Percentiles rank a stretch among this genome's conserved stretches.
These are phyloP conservation scores for Hydrotaea cyrtoneurina DNA, from an alignment of 2,888 invertebrate genomes.

Conservation along the genomic window DNA sequence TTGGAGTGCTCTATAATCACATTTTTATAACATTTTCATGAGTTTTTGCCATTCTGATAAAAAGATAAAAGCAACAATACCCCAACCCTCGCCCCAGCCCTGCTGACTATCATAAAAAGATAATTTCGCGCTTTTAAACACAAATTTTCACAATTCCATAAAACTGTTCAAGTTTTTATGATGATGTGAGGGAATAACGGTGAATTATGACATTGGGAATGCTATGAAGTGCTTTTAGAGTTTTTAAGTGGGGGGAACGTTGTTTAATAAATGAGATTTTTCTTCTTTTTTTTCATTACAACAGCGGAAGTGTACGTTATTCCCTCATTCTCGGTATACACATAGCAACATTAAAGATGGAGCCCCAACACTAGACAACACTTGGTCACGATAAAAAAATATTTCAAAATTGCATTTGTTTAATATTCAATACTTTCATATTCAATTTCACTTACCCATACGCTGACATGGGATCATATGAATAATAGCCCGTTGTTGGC, in stretches of 20 bases:
- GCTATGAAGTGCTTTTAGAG: no score
- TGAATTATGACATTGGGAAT: background rate
- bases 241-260: no score
- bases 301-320: no score
- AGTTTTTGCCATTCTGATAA: slow-evolving; percentile 6
- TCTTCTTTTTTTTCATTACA: no score
- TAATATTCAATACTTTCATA: no score
- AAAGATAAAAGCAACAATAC: slow-evolving; percentile 64
- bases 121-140: slow-evolving; percentile 73
- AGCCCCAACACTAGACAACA: no score
- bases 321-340: no score
- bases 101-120: slow-evolving; percentile 77
- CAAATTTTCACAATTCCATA: slow-evolving; percentile 38
- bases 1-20: slow-evolving; percentile 20
- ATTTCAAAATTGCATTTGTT: no score
- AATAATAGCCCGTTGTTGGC: slow-evolving; percentile 95
- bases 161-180: slow-evolving; percentile 57
- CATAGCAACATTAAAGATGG: no score
- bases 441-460: slow-evolving; percentile 89
- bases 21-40: slow-evolving; percentile 28
- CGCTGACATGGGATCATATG: slow-evolving; percentile 95
- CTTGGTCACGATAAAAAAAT: no score
- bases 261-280: no score
- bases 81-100: slow-evolving; percentile 42
- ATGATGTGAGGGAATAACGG: background rate